Conservation (phyloP, 2,797 vertebrate species). For the Brachyrhaphis roseni region DNA sequence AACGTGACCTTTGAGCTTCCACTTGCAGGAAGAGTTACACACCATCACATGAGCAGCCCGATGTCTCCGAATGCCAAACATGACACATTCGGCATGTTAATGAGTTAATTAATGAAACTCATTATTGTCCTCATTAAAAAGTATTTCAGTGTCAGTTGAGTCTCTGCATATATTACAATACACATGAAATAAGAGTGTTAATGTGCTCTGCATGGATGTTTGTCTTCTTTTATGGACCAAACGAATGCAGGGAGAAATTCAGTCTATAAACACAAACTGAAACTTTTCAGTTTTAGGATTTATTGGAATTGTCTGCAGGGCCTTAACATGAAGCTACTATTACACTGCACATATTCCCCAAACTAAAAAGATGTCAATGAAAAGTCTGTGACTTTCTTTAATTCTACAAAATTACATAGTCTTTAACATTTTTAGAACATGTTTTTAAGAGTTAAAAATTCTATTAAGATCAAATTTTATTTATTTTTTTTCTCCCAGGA, state of each 20-base stretch:
- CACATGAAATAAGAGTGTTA: neutral
- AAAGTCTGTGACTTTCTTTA: neutral
- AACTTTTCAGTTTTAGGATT: neutral
- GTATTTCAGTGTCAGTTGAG: slow-evolving; percentile 14
- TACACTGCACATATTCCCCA: neutral
- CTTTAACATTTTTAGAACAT: neutral
- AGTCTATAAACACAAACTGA: neutral
- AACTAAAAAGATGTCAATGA: neutral
- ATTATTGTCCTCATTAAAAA: slow-evolving; percentile 13
- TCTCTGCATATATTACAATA: neutral
- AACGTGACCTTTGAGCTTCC: slow-evolving; percentile 12
- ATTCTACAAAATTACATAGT: neutral
- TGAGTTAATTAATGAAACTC: slow-evolving; percentile 14
- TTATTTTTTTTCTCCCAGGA: too few relatives aligned
- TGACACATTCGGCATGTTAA: slow-evolving; percentile 1
- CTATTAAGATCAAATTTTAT: neutral
- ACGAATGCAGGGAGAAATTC: neutral
- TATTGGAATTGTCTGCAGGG: neutral
- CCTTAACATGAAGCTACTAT: neutral
- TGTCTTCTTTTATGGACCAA: neutral
- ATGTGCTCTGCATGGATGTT: neutral
- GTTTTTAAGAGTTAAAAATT: neutral
- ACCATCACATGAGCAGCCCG: neutral
- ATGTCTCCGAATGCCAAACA: neutral
- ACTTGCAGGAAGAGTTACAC: slow-evolving; percentile 1